phyloP scores from a whole-genome alignment of 2,797 vertebrate genomes.

The Cyprinodon diabolis region DNA sequence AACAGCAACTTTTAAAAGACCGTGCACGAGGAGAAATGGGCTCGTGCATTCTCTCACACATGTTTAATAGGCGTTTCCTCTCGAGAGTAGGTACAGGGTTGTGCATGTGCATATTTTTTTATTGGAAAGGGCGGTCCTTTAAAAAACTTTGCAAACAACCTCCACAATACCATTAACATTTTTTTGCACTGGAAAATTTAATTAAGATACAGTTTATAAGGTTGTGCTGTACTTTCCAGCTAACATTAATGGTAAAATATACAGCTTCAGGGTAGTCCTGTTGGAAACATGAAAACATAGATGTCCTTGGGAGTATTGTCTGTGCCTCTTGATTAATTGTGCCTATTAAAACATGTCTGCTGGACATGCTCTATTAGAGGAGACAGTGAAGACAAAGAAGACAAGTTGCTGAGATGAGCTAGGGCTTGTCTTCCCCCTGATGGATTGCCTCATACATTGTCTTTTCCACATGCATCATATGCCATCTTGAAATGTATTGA shows the following conservation, averaged over 20 bases:
- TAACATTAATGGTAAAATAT: slow-evolving; percentile 10
- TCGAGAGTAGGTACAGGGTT: too few relatives aligned
- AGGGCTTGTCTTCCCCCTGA: slow-evolving; percentile 60
- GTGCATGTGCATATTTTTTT: too few relatives aligned
- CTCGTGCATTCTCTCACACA: too few relatives aligned
- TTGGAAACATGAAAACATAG: slow-evolving; percentile 33
- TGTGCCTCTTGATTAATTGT: slow-evolving; percentile 76
- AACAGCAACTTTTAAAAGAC: too few relatives aligned
- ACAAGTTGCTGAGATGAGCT: slow-evolving; percentile 47
- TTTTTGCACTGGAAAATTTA: too few relatives aligned
- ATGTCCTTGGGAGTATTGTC: slow-evolving; percentile 46
- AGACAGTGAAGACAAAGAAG: slow-evolving; percentile 42
- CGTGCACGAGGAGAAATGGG: too few relatives aligned
- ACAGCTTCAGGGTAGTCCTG: slow-evolving; percentile 19
- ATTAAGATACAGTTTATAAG: slow-evolving; percentile 4
- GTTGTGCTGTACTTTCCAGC: slow-evolving; percentile 13
- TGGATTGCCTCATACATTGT: slow-evolving; percentile 75
- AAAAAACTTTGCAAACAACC: too few relatives aligned
- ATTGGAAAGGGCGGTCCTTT: too few relatives aligned
- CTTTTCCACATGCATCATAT: slow-evolving; percentile 72
- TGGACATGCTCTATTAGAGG: slow-evolving; percentile 45
- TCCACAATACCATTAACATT: too few relatives aligned
- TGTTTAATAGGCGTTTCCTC: too few relatives aligned
- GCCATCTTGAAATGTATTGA: slow-evolving; percentile 72
- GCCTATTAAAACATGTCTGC: slow-evolving; percentile 76